These are phyloP conservation scores for Speoplatyrhinus poulsoni DNA, from an alignment of 2,113 vertebrate species.

Conservation along the genomic window DNA sequence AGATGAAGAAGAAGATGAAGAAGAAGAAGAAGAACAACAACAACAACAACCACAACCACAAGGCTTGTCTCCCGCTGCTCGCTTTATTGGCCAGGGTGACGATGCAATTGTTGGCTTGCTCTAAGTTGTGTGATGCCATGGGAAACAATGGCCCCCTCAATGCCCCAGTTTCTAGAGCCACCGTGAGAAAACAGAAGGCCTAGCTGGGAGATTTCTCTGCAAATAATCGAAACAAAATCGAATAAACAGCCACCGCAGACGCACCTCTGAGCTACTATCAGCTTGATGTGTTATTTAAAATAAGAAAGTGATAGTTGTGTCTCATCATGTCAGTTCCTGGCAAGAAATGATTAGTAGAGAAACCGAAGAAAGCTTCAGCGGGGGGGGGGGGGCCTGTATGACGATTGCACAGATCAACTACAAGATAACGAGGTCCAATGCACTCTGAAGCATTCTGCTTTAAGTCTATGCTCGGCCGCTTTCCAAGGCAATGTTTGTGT, in stretches of 20 bases:
- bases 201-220: too few species aligned
- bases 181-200: background rate
- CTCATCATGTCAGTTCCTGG: conserved; percentile 29
- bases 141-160: background rate
- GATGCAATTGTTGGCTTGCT: background rate
- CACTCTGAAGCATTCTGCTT: conserved; percentile 9
- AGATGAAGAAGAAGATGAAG: conserved; percentile 3
- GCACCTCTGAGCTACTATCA: conserved; percentile 28
- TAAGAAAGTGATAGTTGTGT: conserved; percentile 30
- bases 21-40: conserved; percentile 24
- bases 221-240: background rate
- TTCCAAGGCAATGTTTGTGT: conserved; percentile 52
- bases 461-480: conserved; percentile 27
- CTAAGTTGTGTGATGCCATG: background rate
- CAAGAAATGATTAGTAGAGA: conserved; percentile 22
- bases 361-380: conserved; percentile 15
- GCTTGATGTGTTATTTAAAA: background rate
- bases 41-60: background rate
- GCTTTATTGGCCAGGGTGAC: too few species aligned
- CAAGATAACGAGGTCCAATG: background rate
- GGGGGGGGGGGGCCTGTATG: conserved; percentile 13
- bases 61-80: background rate
- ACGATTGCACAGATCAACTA: background rate
- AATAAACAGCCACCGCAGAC: conserved; percentile 27
- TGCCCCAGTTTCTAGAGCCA: background rate